Evolutionary conservation across 2,888 invertebrate species (phyloP).

Genomic region (Dugesia japonica): DNA sequence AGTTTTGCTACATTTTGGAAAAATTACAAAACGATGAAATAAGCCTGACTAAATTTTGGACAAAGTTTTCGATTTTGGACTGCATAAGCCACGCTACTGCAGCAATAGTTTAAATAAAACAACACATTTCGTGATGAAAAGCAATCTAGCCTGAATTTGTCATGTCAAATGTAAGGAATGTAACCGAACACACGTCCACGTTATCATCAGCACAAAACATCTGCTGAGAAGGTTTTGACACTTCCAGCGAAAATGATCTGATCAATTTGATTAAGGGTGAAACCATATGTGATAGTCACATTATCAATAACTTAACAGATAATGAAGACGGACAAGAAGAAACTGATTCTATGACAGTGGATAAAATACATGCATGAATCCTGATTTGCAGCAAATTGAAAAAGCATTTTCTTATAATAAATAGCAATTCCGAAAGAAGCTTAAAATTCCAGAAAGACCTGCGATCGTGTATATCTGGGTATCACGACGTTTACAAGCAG

Average conservation of each 20-base stretch:
- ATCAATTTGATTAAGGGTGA: background rate
- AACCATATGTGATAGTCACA: background rate
- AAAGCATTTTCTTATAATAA: slow-evolving; percentile 1
- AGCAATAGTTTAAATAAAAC: too few species aligned
- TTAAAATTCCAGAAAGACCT: background rate
- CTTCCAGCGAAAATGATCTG: background rate
- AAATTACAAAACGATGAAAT: too few species aligned
- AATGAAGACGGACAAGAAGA: background rate
- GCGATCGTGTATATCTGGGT: background rate
- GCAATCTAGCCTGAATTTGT: too few species aligned
- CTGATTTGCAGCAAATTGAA: slow-evolving; percentile 3
- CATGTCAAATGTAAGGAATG: too few species aligned
- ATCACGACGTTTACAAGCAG: background rate
- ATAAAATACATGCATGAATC: background rate
- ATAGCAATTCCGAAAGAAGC: background rate
- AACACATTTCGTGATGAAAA: too few species aligned
- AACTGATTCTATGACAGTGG: background rate
- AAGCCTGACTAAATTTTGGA: too few species aligned
- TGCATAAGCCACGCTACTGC: too few species aligned
- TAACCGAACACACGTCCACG: too few species aligned
- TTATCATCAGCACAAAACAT: background rate
- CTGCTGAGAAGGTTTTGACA: background rate
- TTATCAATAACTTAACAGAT: slow-evolving; percentile 15
- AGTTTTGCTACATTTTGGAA: too few species aligned
- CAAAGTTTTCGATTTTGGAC: too few species aligned